Evolutionary conservation across 2,888 invertebrate species (phyloP).

Genomic region (Dasysyrphus albostriatus): DNA sequence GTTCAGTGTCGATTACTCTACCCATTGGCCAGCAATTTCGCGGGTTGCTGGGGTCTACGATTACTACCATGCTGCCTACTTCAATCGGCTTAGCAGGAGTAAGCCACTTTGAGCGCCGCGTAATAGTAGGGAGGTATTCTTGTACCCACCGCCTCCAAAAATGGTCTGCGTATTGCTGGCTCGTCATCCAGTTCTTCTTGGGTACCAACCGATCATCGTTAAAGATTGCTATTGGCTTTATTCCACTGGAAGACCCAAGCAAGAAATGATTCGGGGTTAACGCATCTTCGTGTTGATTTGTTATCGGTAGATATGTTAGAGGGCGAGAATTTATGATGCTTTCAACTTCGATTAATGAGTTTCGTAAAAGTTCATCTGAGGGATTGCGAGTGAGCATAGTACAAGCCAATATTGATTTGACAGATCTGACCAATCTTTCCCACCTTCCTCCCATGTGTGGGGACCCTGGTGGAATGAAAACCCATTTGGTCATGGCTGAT

Average conservation of each 20-base stretch:
- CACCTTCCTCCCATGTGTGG: no score
- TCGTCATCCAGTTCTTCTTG: constrained; percentile 44
- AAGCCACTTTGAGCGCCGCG: constrained; percentile 11
- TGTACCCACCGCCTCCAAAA: constrained; percentile 64
- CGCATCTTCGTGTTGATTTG: no score
- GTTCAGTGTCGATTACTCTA: neutral
- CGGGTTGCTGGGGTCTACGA: neutral
- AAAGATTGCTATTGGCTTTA: constrained; percentile 38
- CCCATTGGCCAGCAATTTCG: constrained; percentile 40
- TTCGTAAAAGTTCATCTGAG: constrained; percentile 53
- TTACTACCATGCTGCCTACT: neutral
- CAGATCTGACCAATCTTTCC: neutral
- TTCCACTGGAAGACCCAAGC: no score
- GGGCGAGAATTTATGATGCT: constrained; percentile 29
- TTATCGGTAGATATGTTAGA: neutral
- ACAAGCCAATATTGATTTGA: no score
- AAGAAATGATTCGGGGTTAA: no score
- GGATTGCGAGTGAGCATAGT: constrained; percentile 17
- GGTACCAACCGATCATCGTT: constrained; percentile 25
- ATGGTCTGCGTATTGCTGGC: constrained; percentile 54
- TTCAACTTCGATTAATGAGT: constrained; percentile 51
- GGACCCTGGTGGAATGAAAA: constrained; percentile 34
- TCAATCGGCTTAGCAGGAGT: constrained; percentile 7
- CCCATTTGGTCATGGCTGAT: constrained; percentile 44
- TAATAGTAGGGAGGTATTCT: constrained; percentile 55